Conservation (phyloP, 2,113 vertebrate species). For the Acrocephalus arundinaceus region DNA sequence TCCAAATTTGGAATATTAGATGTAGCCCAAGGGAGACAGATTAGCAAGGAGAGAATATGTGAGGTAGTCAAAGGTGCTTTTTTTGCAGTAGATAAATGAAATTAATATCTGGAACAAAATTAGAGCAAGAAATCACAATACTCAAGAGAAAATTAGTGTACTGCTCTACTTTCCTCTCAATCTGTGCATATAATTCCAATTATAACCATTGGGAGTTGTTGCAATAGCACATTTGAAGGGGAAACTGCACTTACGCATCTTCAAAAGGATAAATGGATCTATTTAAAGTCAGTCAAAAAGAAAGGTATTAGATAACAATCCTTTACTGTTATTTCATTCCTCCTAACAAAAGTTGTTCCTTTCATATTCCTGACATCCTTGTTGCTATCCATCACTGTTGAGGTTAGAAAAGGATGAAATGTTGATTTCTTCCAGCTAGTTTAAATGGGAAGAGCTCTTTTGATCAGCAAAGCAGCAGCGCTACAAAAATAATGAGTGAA, state of each 20-base stretch:
- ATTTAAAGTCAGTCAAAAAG: neutral
- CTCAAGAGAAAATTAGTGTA: constrained; percentile 43
- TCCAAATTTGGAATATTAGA: constrained; percentile 20
- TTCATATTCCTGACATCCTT: neutral
- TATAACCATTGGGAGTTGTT: neutral
- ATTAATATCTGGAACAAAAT: constrained; percentile 48
- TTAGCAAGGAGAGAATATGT: neutral
- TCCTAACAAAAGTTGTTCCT: neutral
- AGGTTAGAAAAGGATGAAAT: neutral
- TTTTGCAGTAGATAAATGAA: constrained; percentile 39
- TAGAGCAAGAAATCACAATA: constrained; percentile 57
- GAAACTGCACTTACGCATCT: neutral
- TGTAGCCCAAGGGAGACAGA: neutral
- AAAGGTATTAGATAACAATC: neutral
- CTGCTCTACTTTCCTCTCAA: constrained; percentile 51
- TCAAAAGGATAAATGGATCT: constrained; percentile 1
- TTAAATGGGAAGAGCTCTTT: neutral
- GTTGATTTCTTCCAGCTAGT: neutral
- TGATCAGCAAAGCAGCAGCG: neutral
- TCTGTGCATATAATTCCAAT: constrained; percentile 29
- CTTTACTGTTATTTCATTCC: neutral
- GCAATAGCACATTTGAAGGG: constrained; percentile 38
- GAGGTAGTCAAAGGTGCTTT: constrained; percentile 22
- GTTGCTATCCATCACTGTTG: neutral
- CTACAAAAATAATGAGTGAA: neutral